phyloP scores from a whole-genome alignment of 2,888 invertebrate species.

The Spodoptera littoralis region DNA sequence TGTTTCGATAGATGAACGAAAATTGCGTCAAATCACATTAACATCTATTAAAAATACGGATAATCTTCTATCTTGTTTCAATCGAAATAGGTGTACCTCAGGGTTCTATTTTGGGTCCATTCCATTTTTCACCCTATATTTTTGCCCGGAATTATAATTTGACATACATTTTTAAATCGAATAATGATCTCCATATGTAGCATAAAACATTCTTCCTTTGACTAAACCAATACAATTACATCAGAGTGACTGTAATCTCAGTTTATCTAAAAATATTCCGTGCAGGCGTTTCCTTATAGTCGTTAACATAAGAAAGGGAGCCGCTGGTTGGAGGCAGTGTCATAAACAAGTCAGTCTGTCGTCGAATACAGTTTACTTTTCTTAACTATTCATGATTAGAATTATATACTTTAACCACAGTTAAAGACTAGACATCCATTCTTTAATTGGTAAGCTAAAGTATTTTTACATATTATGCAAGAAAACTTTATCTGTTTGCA shows the following conservation, averaged over 20 bases:
- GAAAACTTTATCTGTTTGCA: no score
- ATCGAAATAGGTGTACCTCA: not conserved
- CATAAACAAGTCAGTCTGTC: not conserved
- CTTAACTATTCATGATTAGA: no score
- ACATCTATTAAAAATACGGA: no score
- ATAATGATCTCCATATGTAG: no score
- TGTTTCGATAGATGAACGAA: no score
- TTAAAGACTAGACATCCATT: no score
- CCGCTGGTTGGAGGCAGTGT: slow-evolving; percentile 19
- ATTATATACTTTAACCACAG: no score
- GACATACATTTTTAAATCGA: not conserved
- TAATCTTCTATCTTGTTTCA: no score
- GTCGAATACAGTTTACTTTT: no score
- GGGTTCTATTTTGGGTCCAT: not conserved
- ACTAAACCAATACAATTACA: slow-evolving; percentile 33
- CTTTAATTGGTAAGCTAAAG: no score
- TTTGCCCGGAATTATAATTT: not conserved
- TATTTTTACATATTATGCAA: no score
- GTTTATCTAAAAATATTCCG: slow-evolving; percentile 54
- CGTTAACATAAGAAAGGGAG: slow-evolving; percentile 52
- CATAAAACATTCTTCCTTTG: not conserved
- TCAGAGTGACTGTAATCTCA: slow-evolving; percentile 38
- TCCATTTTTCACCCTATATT: not conserved
- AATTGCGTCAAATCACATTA: no score
- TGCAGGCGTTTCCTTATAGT: slow-evolving; percentile 53